These are phyloP conservation scores for Chaetops frenatus DNA, from an alignment of 2,113 vertebrate genomes.

Conservation along the genomic window DNA sequence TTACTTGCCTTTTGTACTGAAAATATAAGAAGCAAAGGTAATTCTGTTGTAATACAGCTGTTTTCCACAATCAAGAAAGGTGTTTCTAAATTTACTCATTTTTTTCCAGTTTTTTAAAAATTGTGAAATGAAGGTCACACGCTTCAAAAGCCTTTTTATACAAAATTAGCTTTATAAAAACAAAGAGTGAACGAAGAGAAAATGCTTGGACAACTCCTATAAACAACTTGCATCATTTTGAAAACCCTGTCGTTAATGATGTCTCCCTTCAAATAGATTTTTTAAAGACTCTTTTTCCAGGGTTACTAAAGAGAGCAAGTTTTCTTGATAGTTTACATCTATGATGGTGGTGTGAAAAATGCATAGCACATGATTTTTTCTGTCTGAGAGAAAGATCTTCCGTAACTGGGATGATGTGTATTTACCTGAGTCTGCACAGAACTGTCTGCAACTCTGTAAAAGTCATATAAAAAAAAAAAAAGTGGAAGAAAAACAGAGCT, in stretches of 20 bases:
- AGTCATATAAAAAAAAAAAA: background rate
- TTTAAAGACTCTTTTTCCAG: background rate
- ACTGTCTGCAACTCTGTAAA: background rate
- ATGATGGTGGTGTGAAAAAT: background rate
- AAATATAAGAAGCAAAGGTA: background rate
- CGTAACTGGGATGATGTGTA: background rate
- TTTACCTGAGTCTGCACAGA: background rate
- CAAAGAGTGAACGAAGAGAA: background rate
- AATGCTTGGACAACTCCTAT: constrained; percentile 17
- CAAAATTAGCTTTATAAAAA: constrained; percentile 7
- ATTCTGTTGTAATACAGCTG: background rate
- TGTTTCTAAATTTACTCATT: constrained; percentile 1
- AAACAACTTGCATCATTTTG: background rate
- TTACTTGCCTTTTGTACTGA: constrained; percentile 49
- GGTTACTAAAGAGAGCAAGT: background rate
- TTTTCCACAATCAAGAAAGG: constrained; percentile 15
- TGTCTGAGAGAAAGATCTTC: background rate
- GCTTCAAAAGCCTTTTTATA: constrained; percentile 6
- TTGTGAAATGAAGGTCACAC: background rate
- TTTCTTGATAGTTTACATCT: background rate
- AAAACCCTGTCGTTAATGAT: background rate
- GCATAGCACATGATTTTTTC: background rate
- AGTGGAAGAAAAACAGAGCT: background rate
- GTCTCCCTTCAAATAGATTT: background rate
- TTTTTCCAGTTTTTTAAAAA: background rate